phyloP scores from a whole-genome alignment of 2,113 vertebrate genomes.

The Microtus oregoni region DNA sequence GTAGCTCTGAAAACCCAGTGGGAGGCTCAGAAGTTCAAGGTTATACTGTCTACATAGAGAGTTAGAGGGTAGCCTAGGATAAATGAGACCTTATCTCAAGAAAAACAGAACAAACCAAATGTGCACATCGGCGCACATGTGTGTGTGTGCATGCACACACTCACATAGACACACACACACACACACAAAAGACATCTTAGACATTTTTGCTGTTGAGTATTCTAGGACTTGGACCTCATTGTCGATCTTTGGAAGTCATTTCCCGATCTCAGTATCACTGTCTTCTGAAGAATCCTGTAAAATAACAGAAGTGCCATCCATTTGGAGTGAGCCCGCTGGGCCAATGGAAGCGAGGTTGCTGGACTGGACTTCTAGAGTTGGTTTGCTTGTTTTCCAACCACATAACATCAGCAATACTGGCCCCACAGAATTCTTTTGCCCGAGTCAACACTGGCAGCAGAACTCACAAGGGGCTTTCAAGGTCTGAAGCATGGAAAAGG shows the following conservation, averaged over 20 bases:
- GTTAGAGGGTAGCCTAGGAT: background rate
- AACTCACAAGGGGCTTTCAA: background rate
- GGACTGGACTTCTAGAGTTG: background rate
- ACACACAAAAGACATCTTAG: background rate
- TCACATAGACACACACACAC: background rate
- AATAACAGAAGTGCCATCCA: background rate
- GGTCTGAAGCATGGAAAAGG: background rate
- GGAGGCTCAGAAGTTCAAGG: background rate
- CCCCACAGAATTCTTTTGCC: background rate
- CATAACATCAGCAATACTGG: background rate
- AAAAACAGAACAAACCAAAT: background rate
- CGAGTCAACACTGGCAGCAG: background rate
- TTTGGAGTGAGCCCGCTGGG: background rate
- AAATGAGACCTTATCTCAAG: background rate
- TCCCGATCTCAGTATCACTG: background rate
- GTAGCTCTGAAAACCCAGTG: background rate
- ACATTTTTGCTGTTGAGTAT: background rate
- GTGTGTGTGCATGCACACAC: background rate
- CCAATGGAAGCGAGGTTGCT: background rate
- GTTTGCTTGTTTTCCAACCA: background rate
- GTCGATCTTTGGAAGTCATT: background rate
- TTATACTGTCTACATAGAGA: background rate
- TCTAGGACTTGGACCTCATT: background rate
- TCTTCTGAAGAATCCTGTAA: slow-evolving; percentile 12
- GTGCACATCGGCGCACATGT: accelerated